Evolutionary conservation across 1,140 invertebrate genomes (phyloP).

Genomic region (Berghia stephanieae): DNA sequence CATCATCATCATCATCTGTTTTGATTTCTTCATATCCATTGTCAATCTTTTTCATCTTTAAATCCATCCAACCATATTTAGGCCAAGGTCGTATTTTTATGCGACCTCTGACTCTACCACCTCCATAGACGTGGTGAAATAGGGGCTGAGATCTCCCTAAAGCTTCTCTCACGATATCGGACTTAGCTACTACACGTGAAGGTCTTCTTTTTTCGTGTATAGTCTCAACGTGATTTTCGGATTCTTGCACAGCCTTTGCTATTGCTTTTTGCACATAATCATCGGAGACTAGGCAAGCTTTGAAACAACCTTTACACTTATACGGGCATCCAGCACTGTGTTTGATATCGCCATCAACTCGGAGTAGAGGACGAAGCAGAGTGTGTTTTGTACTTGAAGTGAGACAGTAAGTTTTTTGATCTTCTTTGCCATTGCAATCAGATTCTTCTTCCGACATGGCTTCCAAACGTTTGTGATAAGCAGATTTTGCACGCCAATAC

Average conservation of each 20-base stretch:
- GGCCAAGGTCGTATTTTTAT: neutral
- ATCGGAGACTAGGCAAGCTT: constrained; percentile 40
- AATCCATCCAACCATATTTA: constrained; percentile 2
- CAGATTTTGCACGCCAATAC: constrained; percentile 38
- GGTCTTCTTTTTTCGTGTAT: constrained; percentile 22
- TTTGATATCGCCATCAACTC: constrained; percentile 24
- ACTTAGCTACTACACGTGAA: too few relatives aligned
- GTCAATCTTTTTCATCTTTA: neutral
- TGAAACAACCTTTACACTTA: constrained; percentile 43
- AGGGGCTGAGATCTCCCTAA: constrained; percentile 38
- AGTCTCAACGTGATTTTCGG: neutral
- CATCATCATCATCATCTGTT: neutral
- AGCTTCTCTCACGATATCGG: constrained; percentile 31
- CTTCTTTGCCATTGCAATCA: neutral
- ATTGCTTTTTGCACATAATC: constrained; percentile 33
- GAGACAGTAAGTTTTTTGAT: neutral
- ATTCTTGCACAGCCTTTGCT: neutral
- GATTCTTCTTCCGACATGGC: neutral
- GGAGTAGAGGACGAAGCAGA: constrained; percentile 28
- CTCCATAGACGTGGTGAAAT: constrained; percentile 32
- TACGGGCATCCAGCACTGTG: constrained; percentile 45
- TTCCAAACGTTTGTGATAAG: constrained; percentile 31
- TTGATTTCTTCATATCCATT: neutral
- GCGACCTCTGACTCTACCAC: too few relatives aligned
- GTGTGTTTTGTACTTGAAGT: neutral